These are phyloP conservation scores for Phyllotis vaccarum DNA, from an alignment of 2,797 vertebrate genomes.

Conservation along the genomic window DNA sequence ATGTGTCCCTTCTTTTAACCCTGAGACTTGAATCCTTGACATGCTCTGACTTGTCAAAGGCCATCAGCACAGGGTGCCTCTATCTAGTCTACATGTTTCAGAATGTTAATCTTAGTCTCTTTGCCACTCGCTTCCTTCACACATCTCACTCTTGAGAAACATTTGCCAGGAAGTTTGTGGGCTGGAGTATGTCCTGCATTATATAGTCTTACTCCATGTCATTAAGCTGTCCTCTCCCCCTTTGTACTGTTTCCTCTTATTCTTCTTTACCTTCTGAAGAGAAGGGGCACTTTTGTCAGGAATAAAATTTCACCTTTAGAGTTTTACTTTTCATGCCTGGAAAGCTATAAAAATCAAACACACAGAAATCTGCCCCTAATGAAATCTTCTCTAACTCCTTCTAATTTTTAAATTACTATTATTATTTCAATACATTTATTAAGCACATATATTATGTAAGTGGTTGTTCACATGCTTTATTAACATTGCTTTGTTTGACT, in stretches of 20 bases:
- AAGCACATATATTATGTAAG: background rate
- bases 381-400: background rate
- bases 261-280: background rate
- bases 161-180: background rate
- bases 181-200: background rate
- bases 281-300: slow-evolving; percentile 21
- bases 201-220: background rate
- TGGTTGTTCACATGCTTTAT: background rate
- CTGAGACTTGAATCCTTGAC: background rate
- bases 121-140: background rate
- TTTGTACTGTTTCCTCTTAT: background rate
- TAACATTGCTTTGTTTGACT: slow-evolving; percentile 19
- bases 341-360: slow-evolving; percentile 54
- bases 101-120: slow-evolving; percentile 13
- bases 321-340: slow-evolving; percentile 28
- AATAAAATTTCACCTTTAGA: slow-evolving; percentile 3
- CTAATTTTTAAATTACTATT: slow-evolving; percentile 9
- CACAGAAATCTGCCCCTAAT: background rate
- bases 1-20: slow-evolving; percentile 3
- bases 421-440: slow-evolving; percentile 39
- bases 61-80: background rate
- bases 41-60: background rate
- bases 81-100: background rate
- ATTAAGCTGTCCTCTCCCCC: background rate
- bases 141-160: background rate